A percentile compares a stretch with the other conserved stretches of the same genome.
These are phyloP conservation scores for Clinocottus analis DNA, from an alignment of 2,113 vertebrate species.

Conservation along the genomic window DNA sequence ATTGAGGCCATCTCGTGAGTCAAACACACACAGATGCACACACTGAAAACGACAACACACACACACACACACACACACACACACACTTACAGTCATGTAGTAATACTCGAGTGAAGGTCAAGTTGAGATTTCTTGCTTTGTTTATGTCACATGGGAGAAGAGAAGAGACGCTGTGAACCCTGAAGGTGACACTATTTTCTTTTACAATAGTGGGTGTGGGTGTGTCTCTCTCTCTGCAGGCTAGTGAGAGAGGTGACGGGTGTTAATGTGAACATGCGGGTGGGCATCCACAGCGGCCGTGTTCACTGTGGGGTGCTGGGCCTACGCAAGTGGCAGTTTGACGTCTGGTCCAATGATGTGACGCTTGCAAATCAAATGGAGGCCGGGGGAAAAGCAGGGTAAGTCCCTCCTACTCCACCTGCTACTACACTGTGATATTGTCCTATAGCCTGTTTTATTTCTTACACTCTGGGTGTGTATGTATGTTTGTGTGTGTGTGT, in stretches of 20 bases:
- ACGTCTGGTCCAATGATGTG: constrained; percentile 98
- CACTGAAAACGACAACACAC: background rate
- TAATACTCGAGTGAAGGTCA: background rate
- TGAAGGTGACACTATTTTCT: constrained; percentile 22
- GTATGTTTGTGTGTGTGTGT: background rate
- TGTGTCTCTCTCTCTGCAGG: constrained; percentile 76
- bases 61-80: background rate
- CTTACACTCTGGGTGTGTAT: constrained; percentile 6
- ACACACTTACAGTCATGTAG: background rate
- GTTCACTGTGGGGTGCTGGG: constrained; percentile 96
- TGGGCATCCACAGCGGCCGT: constrained; percentile 95
- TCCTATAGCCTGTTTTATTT: background rate
- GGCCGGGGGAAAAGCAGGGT: constrained; percentile 94
- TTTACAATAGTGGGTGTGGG: constrained; percentile 23
- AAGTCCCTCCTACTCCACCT: constrained; percentile 48
- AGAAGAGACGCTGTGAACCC: constrained; percentile 1
- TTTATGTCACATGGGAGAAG: background rate
- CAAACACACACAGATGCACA: constrained; percentile 3
- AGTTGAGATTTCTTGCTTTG: constrained; percentile 1
- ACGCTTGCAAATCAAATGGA: constrained; percentile 98
- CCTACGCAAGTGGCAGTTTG: constrained; percentile 97
- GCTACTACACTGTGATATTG: background rate
- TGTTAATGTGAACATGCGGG: constrained; percentile 97
- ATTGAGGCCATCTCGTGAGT: constrained; percentile 98
- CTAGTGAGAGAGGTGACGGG: constrained; percentile 96